Percentiles rank a stretch among this genome's conserved stretches.
phyloP scores from a whole-genome alignment of 2,888 invertebrate genomes.

The Nomada hirtipes region DNA sequence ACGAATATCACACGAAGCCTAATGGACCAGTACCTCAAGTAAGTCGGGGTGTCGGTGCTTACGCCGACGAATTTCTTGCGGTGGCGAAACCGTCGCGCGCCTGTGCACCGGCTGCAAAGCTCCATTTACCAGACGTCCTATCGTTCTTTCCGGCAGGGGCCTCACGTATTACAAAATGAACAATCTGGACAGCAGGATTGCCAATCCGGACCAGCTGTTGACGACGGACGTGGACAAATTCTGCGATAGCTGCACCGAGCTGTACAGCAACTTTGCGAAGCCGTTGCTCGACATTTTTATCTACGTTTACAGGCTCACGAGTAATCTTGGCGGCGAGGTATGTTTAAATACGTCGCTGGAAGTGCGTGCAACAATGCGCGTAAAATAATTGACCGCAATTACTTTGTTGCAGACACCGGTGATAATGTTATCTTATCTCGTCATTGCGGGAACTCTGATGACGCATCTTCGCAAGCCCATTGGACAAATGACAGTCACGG shows the following conservation, averaged over 20 bases:
- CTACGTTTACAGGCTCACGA: constrained; percentile 95
- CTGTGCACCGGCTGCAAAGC: too few species aligned
- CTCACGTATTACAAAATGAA: constrained; percentile 99
- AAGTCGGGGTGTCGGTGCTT: constrained; percentile 74
- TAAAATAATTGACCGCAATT: background rate
- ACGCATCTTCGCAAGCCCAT: constrained; percentile 95
- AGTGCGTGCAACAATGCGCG: background rate
- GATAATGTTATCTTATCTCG: constrained; percentile 94
- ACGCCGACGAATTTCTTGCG: background rate
- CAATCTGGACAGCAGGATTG: constrained; percentile 96
- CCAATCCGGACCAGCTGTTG: constrained; percentile 97
- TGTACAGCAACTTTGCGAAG: constrained; percentile 98
- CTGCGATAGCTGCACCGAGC: constrained; percentile 96
- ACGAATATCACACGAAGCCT: constrained; percentile 95
- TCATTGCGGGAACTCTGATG: constrained; percentile 93
- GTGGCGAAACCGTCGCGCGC: too few species aligned
- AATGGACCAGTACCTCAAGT: constrained; percentile 97
- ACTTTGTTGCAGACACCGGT: constrained; percentile 91
- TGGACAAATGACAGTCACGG: constrained; percentile 93
- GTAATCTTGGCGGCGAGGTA: constrained; percentile 93
- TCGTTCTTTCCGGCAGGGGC: constrained; percentile 86
- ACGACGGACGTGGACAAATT: constrained; percentile 99
- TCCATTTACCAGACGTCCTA: too few species aligned
- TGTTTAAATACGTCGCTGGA: constrained; percentile 16
- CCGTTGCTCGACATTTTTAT: constrained; percentile 97